Evolutionary conservation across 92 coral and sea anemone genomes (phyloP).

Genomic region (Galaxea fascicularis): DNA sequence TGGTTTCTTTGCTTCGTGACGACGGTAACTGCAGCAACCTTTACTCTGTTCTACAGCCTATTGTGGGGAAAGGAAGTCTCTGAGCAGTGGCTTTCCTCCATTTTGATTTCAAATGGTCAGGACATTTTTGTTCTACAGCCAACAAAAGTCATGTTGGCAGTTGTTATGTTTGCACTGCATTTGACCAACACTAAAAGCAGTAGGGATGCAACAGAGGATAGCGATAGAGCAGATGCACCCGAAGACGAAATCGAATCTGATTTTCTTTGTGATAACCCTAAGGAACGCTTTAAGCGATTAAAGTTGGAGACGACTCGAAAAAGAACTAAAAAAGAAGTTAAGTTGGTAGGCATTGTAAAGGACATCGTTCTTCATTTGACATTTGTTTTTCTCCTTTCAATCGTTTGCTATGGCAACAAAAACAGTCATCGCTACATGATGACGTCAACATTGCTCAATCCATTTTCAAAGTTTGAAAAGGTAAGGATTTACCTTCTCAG

Average conservation of each 20-base stretch:
- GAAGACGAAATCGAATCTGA: slow-evolving; percentile 16
- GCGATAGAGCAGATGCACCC: neutral
- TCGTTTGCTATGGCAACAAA: slow-evolving; percentile 52
- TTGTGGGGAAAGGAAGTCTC: slow-evolving; percentile 71
- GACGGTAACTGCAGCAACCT: slow-evolving; percentile 53
- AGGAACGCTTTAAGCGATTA: slow-evolving; percentile 22
- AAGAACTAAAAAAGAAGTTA: slow-evolving; percentile 20
- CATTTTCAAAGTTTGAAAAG: slow-evolving; percentile 21
- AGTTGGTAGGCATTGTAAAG: slow-evolving; percentile 1
- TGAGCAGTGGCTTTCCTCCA: slow-evolving; percentile 75
- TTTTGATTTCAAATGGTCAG: slow-evolving; percentile 57
- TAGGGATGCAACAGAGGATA: neutral
- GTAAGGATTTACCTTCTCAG: neutral
- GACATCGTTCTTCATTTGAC: slow-evolving; percentile 12
- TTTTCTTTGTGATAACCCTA: slow-evolving; percentile 27
- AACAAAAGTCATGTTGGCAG: slow-evolving; percentile 58
- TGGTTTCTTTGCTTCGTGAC: slow-evolving; percentile 64
- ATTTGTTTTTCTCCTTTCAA: slow-evolving; percentile 24
- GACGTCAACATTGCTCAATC: slow-evolving; percentile 34
- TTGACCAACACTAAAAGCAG: slow-evolving; percentile 4
- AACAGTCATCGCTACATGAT: slow-evolving; percentile 38
- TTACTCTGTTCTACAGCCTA: slow-evolving; percentile 77
- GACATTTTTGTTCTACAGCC: slow-evolving; percentile 76
- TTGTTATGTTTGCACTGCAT: slow-evolving; percentile 46
- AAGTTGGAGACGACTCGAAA: slow-evolving; percentile 27